Evolutionary conservation across 1,140 invertebrate species (phyloP).

Genomic region (Drosophila biarmipes): DNA sequence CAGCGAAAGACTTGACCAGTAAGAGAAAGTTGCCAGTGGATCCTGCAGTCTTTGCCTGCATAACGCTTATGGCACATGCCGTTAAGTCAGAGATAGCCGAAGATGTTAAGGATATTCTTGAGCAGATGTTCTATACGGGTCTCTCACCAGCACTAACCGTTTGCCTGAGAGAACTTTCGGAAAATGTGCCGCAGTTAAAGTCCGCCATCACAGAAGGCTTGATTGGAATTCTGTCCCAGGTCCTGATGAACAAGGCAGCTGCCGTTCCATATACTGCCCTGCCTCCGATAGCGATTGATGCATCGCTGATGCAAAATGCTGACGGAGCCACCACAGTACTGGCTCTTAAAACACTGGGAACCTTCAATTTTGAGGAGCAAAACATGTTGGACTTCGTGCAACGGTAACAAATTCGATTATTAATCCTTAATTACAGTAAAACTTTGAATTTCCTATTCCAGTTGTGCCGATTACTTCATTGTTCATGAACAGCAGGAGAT

Average conservation of each 20-base stretch:
- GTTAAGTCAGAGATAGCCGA: slow-evolving; percentile 90
- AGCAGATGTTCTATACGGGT: slow-evolving; percentile 96
- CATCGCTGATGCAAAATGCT: slow-evolving; percentile 71
- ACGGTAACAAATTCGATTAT: slow-evolving; percentile 84
- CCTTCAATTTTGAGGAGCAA: slow-evolving; percentile 98
- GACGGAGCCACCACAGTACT: slow-evolving; percentile 95
- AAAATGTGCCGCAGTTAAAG: slow-evolving; percentile 94
- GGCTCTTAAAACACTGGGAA: slow-evolving; percentile 96
- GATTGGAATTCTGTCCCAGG: slow-evolving; percentile 93
- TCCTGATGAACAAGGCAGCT: slow-evolving; percentile 94
- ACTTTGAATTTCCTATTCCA: not conserved
- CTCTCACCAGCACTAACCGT: slow-evolving; percentile 95
- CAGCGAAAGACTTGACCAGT: slow-evolving; percentile 90
- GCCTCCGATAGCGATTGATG: slow-evolving; percentile 56
- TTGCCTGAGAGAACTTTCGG: slow-evolving; percentile 95
- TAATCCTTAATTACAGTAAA: rapidly evolving
- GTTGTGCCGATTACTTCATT: slow-evolving; percentile 96
- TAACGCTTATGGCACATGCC: slow-evolving; percentile 96
- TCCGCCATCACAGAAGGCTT: slow-evolving; percentile 96
- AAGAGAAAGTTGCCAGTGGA: slow-evolving; percentile 92
- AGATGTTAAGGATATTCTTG: slow-evolving; percentile 94
- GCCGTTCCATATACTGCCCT: slow-evolving; percentile 86
- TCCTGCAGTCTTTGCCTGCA: slow-evolving; percentile 96
- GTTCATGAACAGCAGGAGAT: slow-evolving; percentile 96
- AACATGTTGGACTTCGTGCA: slow-evolving; percentile 96